Percentiles rank a stretch among this genome's conserved stretches.
phyloP scores from a whole-genome alignment of 64 coral and sea anemone genomes.

The Pocillopora damicornis region DNA sequence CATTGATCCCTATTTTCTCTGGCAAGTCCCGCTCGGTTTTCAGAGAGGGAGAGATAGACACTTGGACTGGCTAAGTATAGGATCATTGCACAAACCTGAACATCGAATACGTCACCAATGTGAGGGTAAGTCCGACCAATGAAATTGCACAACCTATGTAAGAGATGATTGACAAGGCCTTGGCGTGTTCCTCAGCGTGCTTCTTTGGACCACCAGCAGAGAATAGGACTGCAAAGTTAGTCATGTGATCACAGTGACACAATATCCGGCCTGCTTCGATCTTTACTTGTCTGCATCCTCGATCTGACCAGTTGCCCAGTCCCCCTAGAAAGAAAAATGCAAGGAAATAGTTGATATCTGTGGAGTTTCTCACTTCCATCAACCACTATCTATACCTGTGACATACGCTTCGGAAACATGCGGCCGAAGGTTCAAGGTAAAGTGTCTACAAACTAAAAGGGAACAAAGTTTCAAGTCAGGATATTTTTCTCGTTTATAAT shows the following conservation, averaged over 20 bases:
- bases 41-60: no score
- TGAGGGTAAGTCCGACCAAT: conserved; percentile 47
- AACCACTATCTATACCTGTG: no score
- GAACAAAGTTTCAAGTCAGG: no score
- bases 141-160: conserved; percentile 86
- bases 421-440: no score
- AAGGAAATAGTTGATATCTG: not conserved
- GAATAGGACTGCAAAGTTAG: conserved; percentile 85
- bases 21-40: no score
- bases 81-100: conserved; percentile 55
- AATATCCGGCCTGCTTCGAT: conserved; percentile 12
- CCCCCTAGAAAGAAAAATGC: conserved; percentile 26
- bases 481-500: no score
- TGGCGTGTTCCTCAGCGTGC: not conserved
- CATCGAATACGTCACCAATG: conserved; percentile 64
- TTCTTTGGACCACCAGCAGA: conserved; percentile 47
- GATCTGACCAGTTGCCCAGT: conserved; percentile 55
- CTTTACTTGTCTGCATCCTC: conserved; percentile 43
- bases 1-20: no score
- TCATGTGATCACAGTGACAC: conserved; percentile 86
- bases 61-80: no score
- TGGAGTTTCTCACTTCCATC: no score
- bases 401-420: no score
- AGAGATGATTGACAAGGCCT: conserved; percentile 62
- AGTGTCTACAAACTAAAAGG: no score